These are phyloP conservation scores for Aproaerema taeniolella DNA, from an alignment of 2,888 invertebrate species.

Conservation along the genomic window DNA sequence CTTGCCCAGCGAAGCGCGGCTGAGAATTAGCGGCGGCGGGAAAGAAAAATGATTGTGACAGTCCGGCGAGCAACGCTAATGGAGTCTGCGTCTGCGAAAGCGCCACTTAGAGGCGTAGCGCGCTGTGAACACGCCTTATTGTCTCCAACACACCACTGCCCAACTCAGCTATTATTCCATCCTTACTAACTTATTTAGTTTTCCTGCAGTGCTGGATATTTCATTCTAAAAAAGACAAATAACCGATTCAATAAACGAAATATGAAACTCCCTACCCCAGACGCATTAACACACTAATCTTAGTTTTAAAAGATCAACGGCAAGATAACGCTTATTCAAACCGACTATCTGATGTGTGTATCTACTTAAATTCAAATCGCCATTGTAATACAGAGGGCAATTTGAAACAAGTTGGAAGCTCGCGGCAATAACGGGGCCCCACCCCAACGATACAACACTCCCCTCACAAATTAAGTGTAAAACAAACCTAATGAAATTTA, in stretches of 20 bases:
- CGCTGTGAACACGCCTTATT: conserved; percentile 25
- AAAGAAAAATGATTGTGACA: conserved; percentile 78
- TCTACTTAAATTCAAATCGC: conserved; percentile 67
- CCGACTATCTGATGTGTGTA: conserved; percentile 59
- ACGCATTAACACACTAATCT: conserved; percentile 12
- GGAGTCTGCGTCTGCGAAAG: conserved; percentile 74
- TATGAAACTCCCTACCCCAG: conserved; percentile 13
- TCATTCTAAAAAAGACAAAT: too few species aligned
- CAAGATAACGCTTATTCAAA: conserved; percentile 45
- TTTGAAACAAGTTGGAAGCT: conserved; percentile 55
- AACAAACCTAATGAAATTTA: conserved; percentile 78
- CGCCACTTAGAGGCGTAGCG: conserved; percentile 49
- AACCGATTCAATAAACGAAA: conserved; percentile 17
- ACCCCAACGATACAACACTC: conserved; percentile 59
- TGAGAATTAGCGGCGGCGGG: conserved; percentile 74
- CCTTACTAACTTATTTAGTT: too few species aligned
- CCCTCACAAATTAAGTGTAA: conserved; percentile 77
- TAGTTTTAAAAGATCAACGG: conserved; percentile 12
- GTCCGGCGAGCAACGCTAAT: conserved; percentile 74
- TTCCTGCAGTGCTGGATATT: too few species aligned
- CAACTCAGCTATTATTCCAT: too few species aligned
- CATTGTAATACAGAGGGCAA: conserved; percentile 57
- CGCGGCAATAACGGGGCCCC: conserved; percentile 56
- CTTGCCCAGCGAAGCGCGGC: conserved; percentile 63
- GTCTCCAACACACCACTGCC: conserved; percentile 10